Evolutionary conservation across 2,113 vertebrate species (phyloP), one percentile per base, ranked within the genome.

Genomic region (Zeus faber): DNA sequence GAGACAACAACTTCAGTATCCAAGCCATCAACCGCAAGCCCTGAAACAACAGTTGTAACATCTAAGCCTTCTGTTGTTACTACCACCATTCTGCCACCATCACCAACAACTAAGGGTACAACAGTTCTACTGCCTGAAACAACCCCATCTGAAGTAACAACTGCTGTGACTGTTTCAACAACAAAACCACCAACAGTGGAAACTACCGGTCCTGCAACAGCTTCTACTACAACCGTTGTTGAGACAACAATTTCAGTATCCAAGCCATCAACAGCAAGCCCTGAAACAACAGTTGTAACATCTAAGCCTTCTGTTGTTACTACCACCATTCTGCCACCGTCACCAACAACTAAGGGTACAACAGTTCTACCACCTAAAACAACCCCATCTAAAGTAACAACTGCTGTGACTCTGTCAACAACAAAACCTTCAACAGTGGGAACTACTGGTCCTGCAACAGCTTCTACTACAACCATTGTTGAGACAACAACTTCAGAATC

Each of bases 1-100:
- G 29, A 31, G 0, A 0, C 0, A 0, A 0, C 17, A 0, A 0
- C 6, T 0, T 25, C 0, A 17, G 49, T 10, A 0, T 11, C 29
- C 7, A 6, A 58, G 21, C 11, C 16, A 0, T 54, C 16, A 1
- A 25, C 9, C 22, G 5, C 24, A 14, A 24, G 41, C 18, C 14
- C 37, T 27, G 24, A n/a, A 49, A 39, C 45, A 0, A 22, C 43
- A 2, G 2, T 1, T 20, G 31, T 55, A 22, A 1, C 1, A 0
- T 0, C 6, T 27, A 49, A 17, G 3, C 8, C 64, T 8, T 48
- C 20, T 20, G 6, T 23, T 3, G 1, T 37, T 2, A 37, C 77
- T 9, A 64, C 58, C 17, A 65, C 72, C n/a, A 1, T 8, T 0
- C 0, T 14, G 5, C 4, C 57, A 4, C 26, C 23, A 27, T 7